Base-by-base conservation (phyloP, 2,888 invertebrate species). In the Rhabditoides inermis region DNA sequence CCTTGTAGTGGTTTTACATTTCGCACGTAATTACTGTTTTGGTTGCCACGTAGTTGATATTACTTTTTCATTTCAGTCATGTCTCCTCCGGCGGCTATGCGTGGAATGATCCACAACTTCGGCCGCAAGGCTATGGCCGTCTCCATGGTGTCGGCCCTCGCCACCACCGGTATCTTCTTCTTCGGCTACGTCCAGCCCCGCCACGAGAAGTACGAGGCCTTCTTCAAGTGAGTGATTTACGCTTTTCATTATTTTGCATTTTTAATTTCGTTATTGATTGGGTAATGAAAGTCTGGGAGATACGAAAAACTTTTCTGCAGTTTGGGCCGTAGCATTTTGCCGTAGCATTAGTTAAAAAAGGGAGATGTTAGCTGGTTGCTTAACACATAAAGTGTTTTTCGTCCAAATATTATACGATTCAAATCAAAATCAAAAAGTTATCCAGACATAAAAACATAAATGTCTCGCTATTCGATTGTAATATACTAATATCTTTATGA, bases 111-210 rank as follows among this genome's bases (percentile, higher is more conserved):
- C 55, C 71, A 71, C 56, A 52, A 54, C 39, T 65, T 57, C 46
- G 71, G 70, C 36, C 58, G 64, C 35, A 51, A 55, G 32, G 68
- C 65, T 44, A 58, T 71, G 48, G 58, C 45, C 49, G 48, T 61
- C 35, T 64, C 65, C 18, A 28, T 70, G 51, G 53, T 49, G 22
- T 63, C 57, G 39, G 58, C 56, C 23, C 53, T 70, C 35, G 60
- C 52, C 15, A 51, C 68, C 18, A 69, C 71, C 20, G 59, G 56
- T 44, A 51, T 53, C 40, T 65, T 65, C 60, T 68, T 63, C 65
- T 65, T 69, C 54, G 60, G 59, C 59, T 71, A 70, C 59, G 70
- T 69, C 23, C 62, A 69, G 55, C 63, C 63, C 40, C 66, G 71
- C 50, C 68, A 68, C 57, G 61, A 64, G 53, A 63, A 63, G 45